These are phyloP conservation scores for Pteropus rufus DNA, from an alignment of 2,797 vertebrate genomes.

Conservation along the genomic window DNA sequence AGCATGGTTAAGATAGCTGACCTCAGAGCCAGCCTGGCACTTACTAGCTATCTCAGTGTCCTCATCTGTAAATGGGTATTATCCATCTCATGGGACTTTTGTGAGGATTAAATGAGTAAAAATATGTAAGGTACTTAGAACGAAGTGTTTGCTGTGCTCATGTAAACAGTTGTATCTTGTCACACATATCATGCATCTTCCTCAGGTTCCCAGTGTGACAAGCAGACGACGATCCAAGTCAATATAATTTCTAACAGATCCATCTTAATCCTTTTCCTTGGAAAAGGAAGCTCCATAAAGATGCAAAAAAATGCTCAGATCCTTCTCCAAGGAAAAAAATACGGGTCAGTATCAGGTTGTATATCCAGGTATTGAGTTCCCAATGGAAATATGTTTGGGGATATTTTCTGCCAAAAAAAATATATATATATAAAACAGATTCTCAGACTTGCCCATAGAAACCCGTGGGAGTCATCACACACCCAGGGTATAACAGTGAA, in stretches of 20 bases:
- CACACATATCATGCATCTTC: not conserved
- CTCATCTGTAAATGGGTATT: not conserved
- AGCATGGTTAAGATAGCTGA: not conserved
- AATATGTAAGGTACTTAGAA: not conserved
- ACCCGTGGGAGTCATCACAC: accelerated
- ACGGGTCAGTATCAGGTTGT: not conserved
- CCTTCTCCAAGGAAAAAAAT: not conserved
- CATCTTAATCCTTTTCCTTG: not conserved
- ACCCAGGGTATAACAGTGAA: no score
- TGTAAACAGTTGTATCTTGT: not conserved
- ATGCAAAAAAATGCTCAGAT: not conserved
- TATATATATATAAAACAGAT: no score
- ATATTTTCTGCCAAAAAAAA: not conserved
- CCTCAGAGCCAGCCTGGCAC: not conserved
- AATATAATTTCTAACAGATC: not conserved
- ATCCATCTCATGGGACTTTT: not conserved
- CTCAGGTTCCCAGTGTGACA: not conserved
- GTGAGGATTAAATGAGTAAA: not conserved
- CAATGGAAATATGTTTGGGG: not conserved
- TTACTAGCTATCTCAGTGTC: not conserved
- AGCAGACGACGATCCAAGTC: not conserved
- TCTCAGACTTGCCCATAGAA: not conserved
- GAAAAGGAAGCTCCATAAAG: not conserved
- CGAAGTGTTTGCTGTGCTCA: not conserved
- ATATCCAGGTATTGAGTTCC: not conserved